Conservation (phyloP, 2,797 vertebrate genomes). For the Pogoniulus pusillus region DNA sequence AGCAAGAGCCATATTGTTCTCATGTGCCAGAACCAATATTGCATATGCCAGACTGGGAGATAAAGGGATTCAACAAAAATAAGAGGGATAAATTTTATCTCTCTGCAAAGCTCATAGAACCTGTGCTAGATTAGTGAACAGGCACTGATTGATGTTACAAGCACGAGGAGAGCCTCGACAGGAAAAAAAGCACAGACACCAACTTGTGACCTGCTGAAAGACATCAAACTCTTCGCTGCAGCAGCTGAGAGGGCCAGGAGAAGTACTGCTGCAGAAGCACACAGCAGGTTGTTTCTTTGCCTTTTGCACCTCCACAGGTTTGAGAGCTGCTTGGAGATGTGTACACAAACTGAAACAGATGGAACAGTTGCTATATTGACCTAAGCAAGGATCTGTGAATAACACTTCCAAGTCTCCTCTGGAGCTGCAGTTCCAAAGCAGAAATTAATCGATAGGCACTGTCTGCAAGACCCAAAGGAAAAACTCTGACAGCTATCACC, state of each 20-base stretch:
- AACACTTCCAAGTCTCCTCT: constrained; percentile 33
- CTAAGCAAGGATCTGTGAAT: constrained; percentile 34
- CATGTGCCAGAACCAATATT: not conserved
- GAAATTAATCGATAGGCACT: constrained; percentile 15
- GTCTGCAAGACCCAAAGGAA: not conserved
- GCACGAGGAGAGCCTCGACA: not conserved
- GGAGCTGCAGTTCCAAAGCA: constrained; percentile 1
- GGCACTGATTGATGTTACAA: not conserved
- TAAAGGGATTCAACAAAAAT: not conserved
- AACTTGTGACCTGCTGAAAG: not conserved
- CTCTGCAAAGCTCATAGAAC: not conserved
- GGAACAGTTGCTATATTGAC: constrained; percentile 19
- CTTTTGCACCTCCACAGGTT: not conserved
- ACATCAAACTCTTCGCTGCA: not conserved
- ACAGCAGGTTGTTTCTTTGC: not conserved
- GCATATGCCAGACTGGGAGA: not conserved
- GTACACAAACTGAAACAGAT: not conserved
- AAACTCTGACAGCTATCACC: not conserved
- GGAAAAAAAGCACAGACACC: not conserved
- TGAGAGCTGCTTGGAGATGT: not conserved
- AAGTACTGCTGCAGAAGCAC: not conserved
- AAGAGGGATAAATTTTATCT: not conserved
- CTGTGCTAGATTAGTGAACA: not conserved
- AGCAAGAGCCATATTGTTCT: not conserved
- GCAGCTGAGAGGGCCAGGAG: not conserved